phyloP scores from a whole-genome alignment of 2,797 vertebrate species.

The Sphenodon punctatus region DNA sequence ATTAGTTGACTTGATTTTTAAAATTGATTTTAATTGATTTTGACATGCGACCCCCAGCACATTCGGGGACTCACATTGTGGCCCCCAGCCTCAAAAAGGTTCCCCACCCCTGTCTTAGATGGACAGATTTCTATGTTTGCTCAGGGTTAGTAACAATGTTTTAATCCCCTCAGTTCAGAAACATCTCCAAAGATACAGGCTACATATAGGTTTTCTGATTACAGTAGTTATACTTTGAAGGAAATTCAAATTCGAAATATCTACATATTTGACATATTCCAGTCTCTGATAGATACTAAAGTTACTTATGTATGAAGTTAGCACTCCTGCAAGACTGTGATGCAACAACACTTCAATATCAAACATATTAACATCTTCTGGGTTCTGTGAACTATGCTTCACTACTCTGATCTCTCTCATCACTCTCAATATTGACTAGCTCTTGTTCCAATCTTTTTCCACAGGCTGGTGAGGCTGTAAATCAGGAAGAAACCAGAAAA shows the following conservation, averaged over 20 bases:
- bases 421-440: conserved; percentile 37
- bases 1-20: too few species aligned
- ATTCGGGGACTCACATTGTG: too few species aligned
- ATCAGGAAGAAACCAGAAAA: conserved; percentile 39
- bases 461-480: conserved; percentile 55
- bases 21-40: too few species aligned
- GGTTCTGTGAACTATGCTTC: neutral
- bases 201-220: neutral
- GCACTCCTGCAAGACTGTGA: neutral
- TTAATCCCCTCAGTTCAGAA: neutral
- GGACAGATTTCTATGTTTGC: conserved; percentile 7
- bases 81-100: too few species aligned
- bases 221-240: neutral
- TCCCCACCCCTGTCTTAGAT: neutral
- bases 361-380: neutral
- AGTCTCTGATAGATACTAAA: too few species aligned
- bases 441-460: conserved; percentile 53
- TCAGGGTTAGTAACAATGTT: conserved; percentile 10
- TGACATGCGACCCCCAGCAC: too few species aligned
- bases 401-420: conserved; percentile 26
- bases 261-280: neutral
- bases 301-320: too few species aligned
- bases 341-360: neutral
- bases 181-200: conserved; percentile 3
- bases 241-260: neutral